These are phyloP conservation scores for Pogonocherus hispidulus DNA, from an alignment of 2,888 invertebrate genomes.

Conservation along the genomic window DNA sequence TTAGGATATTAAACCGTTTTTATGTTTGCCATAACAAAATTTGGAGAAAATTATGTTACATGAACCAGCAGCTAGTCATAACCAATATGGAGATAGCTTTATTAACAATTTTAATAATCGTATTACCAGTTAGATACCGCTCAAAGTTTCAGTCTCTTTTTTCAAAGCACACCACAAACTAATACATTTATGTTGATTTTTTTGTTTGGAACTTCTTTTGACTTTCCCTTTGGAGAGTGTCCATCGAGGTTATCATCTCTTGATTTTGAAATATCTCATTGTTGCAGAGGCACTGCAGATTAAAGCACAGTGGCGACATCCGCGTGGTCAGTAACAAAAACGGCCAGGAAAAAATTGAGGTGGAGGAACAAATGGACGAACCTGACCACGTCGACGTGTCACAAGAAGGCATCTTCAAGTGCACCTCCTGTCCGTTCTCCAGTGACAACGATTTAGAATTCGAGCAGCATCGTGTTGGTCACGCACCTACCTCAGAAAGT, in stretches of 20 bases:
- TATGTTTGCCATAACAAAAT: too few species aligned
- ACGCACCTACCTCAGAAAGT: conserved; percentile 77
- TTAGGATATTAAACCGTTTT: too few species aligned
- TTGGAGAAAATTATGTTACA: too few species aligned
- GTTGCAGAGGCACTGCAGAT: conserved; percentile 81
- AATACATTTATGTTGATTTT: not conserved
- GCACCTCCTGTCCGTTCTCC: conserved; percentile 82
- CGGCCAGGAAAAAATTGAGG: conserved; percentile 69
- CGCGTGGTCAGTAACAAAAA: conserved; percentile 75
- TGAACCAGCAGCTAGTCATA: too few species aligned
- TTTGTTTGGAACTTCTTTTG: not conserved
- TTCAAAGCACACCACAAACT: not conserved
- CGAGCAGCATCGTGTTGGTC: conserved; percentile 78
- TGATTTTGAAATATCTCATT: not conserved
- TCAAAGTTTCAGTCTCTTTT: too few species aligned
- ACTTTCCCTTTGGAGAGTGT: not conserved
- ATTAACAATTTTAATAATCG: not conserved
- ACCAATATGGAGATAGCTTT: too few species aligned
- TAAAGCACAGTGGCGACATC: conserved; percentile 84
- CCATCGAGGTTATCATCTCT: too few species aligned
- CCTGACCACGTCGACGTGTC: conserved; percentile 64
- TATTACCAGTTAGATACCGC: not conserved
- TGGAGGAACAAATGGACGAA: conserved; percentile 64
- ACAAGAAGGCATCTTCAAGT: conserved; percentile 69
- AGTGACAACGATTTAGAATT: conserved; percentile 74